phyloP scores from a whole-genome alignment of 1,140 invertebrate species.

The Papilio xuthus region DNA sequence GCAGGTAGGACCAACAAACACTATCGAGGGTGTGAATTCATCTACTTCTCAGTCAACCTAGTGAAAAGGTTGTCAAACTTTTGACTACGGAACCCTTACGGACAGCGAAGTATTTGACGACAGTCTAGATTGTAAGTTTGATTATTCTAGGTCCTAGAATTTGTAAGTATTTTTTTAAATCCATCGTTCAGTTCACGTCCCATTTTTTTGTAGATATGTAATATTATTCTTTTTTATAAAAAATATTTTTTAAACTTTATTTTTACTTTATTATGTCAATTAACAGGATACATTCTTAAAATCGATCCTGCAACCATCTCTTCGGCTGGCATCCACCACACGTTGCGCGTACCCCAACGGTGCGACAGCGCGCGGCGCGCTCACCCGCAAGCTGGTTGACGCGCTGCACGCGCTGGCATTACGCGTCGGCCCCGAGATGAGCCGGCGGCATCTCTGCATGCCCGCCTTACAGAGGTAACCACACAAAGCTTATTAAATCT shows the following conservation, averaged over 20 bases:
- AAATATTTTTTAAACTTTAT: too few relatives aligned
- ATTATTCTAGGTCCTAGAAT: too few relatives aligned
- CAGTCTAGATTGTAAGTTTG: too few relatives aligned
- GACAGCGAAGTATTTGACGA: too few relatives aligned
- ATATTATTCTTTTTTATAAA: too few relatives aligned
- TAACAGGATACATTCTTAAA: conserved; percentile 84
- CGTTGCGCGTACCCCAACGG: conserved; percentile 91
- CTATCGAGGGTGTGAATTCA: too few relatives aligned
- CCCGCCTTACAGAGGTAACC: conserved; percentile 83
- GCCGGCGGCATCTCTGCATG: conserved; percentile 88
- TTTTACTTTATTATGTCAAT: background rate
- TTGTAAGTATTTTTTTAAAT: too few relatives aligned
- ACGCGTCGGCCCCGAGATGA: conserved; percentile 92
- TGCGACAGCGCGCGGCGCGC: conserved; percentile 85
- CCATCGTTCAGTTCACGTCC: too few relatives aligned
- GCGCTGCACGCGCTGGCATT: conserved; percentile 89
- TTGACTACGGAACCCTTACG: too few relatives aligned
- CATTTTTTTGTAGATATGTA: too few relatives aligned
- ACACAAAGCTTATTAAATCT: conserved; percentile 18
- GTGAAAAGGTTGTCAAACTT: too few relatives aligned
- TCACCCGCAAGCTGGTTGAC: conserved; percentile 91
- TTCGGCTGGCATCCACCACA: conserved; percentile 87
- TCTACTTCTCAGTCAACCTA: too few relatives aligned
- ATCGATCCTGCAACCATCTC: conserved; percentile 89
- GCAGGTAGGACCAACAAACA: conserved; percentile 80